A percentile compares a stretch with the other conserved stretches of the same genome.
phyloP scores from a whole-genome alignment of 1,140 invertebrate species.

The Contarinia nasturtii region DNA sequence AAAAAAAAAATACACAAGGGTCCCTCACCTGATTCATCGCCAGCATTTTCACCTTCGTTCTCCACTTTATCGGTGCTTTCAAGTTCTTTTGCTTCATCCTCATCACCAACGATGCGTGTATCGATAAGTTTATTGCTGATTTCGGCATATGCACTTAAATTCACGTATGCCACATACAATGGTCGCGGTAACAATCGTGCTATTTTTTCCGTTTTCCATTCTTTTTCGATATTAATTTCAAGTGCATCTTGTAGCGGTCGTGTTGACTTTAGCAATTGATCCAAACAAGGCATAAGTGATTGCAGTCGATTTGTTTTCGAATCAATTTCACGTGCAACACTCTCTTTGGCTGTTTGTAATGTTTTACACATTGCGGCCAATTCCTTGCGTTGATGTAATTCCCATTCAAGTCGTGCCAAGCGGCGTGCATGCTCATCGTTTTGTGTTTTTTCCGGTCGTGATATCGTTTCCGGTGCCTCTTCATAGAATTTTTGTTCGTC shows the following conservation, averaged over 20 bases:
- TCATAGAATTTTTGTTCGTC: constrained; percentile 65
- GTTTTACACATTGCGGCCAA: constrained; percentile 56
- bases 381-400: constrained; percentile 74
- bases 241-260: constrained; percentile 81
- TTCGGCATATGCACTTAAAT: constrained; percentile 64
- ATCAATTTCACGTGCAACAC: constrained; percentile 52
- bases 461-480: constrained; percentile 53
- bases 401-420: constrained; percentile 77
- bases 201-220: constrained; percentile 49
- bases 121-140: constrained; percentile 45
- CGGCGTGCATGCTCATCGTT: constrained; percentile 58
- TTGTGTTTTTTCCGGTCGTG: constrained; percentile 46
- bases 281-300: constrained; percentile 61
- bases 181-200: constrained; percentile 61
- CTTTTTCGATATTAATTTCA: constrained; percentile 57
- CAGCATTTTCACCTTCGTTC: constrained; percentile 15
- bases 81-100: constrained; percentile 55
- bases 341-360: constrained; percentile 56
- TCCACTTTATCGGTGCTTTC: constrained; percentile 36
- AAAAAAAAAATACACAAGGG: too few relatives aligned
- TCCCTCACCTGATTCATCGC: constrained; percentile 9
- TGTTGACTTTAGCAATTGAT: constrained; percentile 54
- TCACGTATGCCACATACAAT: constrained; percentile 75
- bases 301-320: constrained; percentile 63
- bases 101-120: constrained; percentile 46